phyloP scores from a whole-genome alignment of 2,888 invertebrate genomes.

The Drosophila histrio region DNA sequence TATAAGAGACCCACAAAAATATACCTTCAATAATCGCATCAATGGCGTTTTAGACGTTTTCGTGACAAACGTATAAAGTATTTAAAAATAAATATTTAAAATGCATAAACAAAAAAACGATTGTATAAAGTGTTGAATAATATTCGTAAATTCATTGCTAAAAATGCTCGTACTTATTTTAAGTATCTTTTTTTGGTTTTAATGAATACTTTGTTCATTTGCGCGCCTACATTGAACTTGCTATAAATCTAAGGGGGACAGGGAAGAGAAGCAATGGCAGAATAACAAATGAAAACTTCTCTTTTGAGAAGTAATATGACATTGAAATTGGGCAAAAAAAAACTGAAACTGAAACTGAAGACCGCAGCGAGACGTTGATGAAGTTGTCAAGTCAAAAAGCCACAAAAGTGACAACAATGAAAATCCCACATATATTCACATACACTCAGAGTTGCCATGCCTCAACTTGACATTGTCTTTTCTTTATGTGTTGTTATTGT shows the following conservation, averaged over 20 bases:
- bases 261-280: slow-evolving; percentile 2
- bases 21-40: not conserved
- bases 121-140: slow-evolving; percentile 21
- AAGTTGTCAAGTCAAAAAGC: slow-evolving; percentile 71
- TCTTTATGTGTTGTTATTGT: not conserved
- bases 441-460: slow-evolving; percentile 4
- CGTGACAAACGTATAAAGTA: not conserved
- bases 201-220: slow-evolving; percentile 44
- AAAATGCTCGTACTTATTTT: not conserved
- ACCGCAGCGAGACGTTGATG: slow-evolving; percentile 62
- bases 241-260: slow-evolving; percentile 46
- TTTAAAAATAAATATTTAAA: not conserved
- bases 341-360: slow-evolving; percentile 23
- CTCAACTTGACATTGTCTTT: slow-evolving; percentile 50
- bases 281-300: slow-evolving; percentile 60
- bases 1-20: not conserved
- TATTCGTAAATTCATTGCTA: slow-evolving; percentile 2
- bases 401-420: slow-evolving; percentile 47
- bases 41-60: not conserved
- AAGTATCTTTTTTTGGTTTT: slow-evolving; percentile 16
- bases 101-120: slow-evolving; percentile 18
- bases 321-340: slow-evolving; percentile 39
- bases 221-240: slow-evolving; percentile 40
- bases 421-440: slow-evolving; percentile 34
- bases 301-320: slow-evolving; percentile 33